Evolutionary conservation across 2,113 vertebrate genomes (phyloP).

Genomic region (Trematocara stigmaticum): DNA sequence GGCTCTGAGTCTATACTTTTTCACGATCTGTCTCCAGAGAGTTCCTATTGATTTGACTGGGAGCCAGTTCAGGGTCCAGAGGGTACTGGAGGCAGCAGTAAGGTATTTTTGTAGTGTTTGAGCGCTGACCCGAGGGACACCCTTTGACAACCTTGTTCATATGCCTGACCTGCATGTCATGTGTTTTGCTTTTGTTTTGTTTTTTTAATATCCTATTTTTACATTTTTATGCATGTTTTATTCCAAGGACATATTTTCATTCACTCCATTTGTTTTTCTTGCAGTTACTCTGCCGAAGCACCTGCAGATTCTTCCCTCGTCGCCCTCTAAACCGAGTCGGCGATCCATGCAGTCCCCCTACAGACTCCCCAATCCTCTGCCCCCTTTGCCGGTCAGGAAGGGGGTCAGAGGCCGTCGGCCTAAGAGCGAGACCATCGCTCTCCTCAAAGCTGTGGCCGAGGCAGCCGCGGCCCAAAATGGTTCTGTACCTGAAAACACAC

Average conservation of each 20-base stretch:
- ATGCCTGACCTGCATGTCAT: background rate
- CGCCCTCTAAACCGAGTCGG: constrained; percentile 80
- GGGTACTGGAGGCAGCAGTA: background rate
- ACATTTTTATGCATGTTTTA: background rate
- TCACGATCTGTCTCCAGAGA: too few species aligned
- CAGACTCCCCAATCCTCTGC: constrained; percentile 75
- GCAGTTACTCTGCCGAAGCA: constrained; percentile 81
- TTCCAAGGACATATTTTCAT: background rate
- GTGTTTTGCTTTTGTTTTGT: background rate
- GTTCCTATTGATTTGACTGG: background rate
- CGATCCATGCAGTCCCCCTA: constrained; percentile 82
- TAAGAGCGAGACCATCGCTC: constrained; percentile 76
- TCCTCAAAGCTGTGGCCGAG: constrained; percentile 75
- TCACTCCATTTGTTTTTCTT: background rate
- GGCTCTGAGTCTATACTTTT: too few species aligned
- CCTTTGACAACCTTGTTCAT: background rate
- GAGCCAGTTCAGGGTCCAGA: background rate
- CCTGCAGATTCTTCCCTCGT: constrained; percentile 68
- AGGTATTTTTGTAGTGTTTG: background rate
- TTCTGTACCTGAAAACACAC: constrained; percentile 57
- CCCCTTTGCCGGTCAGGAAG: constrained; percentile 77
- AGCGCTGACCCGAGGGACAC: accelerated
- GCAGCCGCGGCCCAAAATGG: constrained; percentile 62
- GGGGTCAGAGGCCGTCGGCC: constrained; percentile 79
- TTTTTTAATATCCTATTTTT: background rate